Base-by-base conservation (phyloP, 2,888 invertebrate genomes). In the Drosophila kambysellisi region DNA sequence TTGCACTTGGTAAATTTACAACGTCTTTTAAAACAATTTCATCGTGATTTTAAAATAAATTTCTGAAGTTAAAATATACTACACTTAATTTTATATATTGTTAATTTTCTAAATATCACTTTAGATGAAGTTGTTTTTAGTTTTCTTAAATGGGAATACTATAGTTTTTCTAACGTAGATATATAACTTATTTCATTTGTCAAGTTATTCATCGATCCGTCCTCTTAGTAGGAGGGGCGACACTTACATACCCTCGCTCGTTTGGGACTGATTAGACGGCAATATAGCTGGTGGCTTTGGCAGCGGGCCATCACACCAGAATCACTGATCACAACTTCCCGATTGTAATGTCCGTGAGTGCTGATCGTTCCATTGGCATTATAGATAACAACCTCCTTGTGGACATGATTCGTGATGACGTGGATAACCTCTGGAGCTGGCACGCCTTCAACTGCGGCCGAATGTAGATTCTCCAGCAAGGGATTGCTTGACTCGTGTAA, bases 221-320 rank as follows among this genome's bases (percentile, higher is more conserved):
- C 76, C 66, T 71, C 67, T 60, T 63, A 35, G 30, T 7, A 58
- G 65, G 65, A 67, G 63, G 57, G 70, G 77, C 68, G 90, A 87
- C 90, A 90, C 88, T 91, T 92, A 92, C 93, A 90, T 91, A 92
- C 92, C 92, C 75, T 92, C 93, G 85, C 88, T 91, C 83, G 91
- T 89, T 76, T 91, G 76, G 80, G 88, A 78, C 76, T 91, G 91
- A 37, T 87, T 91, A 67, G 90, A 90, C 1, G 87, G 91, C 37
- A 90, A 90, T 48, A 89, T 65, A 59, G 91, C 86, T 1, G 93
- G 93, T 43, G 92, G 75, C 66, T 92, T 92, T 0, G 93, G 93
- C 61, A 93, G 70, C 3, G 93, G 93, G 39, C 93, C 41, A 83
- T 35, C 50, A 53, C 69, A 6, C 71, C 54, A 2, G 88, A 72